Evolutionary conservation across 2,113 vertebrate species (phyloP).

Genomic region (Chlorocebus sabaeus): DNA sequence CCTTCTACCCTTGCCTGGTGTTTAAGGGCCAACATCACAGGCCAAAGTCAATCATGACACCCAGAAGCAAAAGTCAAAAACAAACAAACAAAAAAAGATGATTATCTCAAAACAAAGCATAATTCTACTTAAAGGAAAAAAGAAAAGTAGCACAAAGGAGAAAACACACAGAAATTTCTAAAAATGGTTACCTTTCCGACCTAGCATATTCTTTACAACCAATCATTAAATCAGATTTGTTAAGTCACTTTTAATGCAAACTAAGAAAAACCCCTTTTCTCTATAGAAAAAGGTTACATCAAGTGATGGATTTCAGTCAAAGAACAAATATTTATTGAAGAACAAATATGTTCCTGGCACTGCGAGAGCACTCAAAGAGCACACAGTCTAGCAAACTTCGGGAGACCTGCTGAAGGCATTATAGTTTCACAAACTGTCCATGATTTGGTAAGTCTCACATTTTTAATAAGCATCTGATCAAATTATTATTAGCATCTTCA

Average conservation of each 20-base stretch:
- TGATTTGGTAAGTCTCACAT: neutral
- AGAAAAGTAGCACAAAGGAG: neutral
- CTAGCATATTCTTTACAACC: neutral
- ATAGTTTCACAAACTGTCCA: neutral
- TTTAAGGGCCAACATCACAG: neutral
- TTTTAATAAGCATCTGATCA: neutral
- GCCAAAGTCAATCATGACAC: neutral
- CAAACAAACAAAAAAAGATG: neutral
- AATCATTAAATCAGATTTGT: neutral
- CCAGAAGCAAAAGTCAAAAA: neutral
- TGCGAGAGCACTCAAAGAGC: neutral
- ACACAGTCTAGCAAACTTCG: neutral
- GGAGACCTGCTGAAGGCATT: neutral
- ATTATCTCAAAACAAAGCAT: conserved; percentile 5
- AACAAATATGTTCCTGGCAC: neutral
- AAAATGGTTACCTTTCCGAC: neutral
- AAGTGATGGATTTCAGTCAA: conserved; percentile 5
- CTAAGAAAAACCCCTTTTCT: neutral
- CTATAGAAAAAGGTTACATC: neutral
- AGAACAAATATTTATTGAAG: neutral
- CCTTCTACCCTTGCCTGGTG: neutral
- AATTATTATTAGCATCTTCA: neutral
- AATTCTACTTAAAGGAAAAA: neutral
- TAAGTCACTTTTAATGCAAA: conserved; percentile 15
- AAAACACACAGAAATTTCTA: neutral